Conservation (phyloP, 2,888 invertebrate genomes). For the Cactoblastis cactorum region DNA sequence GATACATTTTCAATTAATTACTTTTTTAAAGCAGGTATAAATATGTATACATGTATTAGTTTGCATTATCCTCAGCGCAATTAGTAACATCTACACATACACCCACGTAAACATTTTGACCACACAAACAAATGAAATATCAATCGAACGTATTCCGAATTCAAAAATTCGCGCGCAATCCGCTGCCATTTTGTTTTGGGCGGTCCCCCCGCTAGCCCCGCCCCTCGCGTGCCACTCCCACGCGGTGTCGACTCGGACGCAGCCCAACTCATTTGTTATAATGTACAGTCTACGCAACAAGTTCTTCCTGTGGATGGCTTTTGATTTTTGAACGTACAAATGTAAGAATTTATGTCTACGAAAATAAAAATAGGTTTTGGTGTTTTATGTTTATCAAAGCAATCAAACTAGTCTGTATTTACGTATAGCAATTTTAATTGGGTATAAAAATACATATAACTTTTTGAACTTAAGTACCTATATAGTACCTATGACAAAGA, state of each 20-base stretch:
- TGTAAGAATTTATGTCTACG: background rate
- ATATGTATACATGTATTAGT: too few relatives aligned
- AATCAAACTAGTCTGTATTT: too few relatives aligned
- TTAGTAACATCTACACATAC: too few relatives aligned
- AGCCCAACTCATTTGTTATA: constrained; percentile 77
- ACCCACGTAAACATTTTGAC: background rate
- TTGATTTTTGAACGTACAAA: background rate
- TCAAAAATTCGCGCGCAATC: constrained; percentile 79
- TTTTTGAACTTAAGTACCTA: background rate
- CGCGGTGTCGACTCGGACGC: constrained; percentile 70
- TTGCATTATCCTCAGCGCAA: too few relatives aligned
- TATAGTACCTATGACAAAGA: too few relatives aligned
- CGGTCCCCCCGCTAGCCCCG: constrained; percentile 73
- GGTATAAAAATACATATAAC: background rate
- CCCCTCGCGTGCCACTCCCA: constrained; percentile 73
- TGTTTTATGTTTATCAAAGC: too few relatives aligned
- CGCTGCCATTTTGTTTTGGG: constrained; percentile 81
- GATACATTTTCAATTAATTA: too few relatives aligned
- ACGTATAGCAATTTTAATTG: too few relatives aligned
- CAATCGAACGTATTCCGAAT: constrained; percentile 37
- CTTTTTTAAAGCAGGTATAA: too few relatives aligned
- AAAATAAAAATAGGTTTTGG: too few relatives aligned
- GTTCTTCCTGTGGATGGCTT: constrained; percentile 33
- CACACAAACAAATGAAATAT: background rate
- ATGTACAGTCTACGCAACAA: constrained; percentile 60